Evolutionary conservation across 2,797 vertebrate genomes (phyloP), one percentile per base, ranked within the genome.

Genomic region (Sebastolobus altivelis): DNA sequence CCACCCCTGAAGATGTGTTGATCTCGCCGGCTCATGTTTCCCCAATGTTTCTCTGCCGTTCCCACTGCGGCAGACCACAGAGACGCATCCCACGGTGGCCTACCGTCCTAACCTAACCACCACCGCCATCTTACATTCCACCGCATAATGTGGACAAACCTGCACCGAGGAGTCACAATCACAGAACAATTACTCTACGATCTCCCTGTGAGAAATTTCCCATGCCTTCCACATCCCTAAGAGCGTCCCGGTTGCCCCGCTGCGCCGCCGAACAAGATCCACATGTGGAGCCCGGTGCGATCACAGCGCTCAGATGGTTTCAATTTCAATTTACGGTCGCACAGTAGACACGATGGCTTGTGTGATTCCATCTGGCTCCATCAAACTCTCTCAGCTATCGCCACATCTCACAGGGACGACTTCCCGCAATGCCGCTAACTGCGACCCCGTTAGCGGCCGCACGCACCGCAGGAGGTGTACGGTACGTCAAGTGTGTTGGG

Each of bases 1-100:
- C 76, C 82, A 72, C 72, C 76, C 72, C 68, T 79, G 63, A 9
- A 80, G 79, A 82, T 62, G 60, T 74, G 88, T 88, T 83, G 75
- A 87, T 87, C 25, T 11, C 58, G 70, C 35, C 73, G 40, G 85
- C 85, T 91, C 85, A 33, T 78, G 81, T 93, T 92, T 87, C 84
- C 84, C 65, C 72, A 78, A 79, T 81, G 72, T 85, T 84, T 83
- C 81, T 87, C 52, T 74, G 83, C 79, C 37, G 6, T 79, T 83
- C 87, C 88, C 79, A 35, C 84, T 85, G 89, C 16, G 88, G 90
- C 69, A 43, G 69, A 90, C 92, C 92, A 61, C 91, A 89, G 86
- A 90, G 87, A 90, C 86, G 84, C 25, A 83, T 76, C 81, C 78
- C 83, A 72, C 14, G 74, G 87, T 85, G 88, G 89, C 87, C 87